A percentile compares a stretch with the other conserved stretches of the same genome.
These are phyloP conservation scores for Botia almorhae DNA, from an alignment of 2,797 vertebrate species.

Conservation along the genomic window DNA sequence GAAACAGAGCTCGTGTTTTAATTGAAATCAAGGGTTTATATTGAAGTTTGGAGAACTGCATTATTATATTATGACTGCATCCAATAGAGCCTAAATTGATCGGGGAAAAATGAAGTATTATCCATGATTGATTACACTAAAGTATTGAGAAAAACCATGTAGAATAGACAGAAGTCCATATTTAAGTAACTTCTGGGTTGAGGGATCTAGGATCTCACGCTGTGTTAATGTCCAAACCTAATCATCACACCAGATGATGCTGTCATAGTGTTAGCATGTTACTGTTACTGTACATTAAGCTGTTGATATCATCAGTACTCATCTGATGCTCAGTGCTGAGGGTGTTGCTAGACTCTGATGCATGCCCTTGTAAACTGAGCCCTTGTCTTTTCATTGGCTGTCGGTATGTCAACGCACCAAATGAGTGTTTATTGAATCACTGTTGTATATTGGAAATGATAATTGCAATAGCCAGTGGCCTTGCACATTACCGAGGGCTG, in stretches of 20 bases:
- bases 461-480: slow-evolving; percentile 80
- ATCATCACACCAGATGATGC: slow-evolving; percentile 31
- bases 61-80: not conserved
- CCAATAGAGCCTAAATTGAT: not conserved
- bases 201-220: not conserved
- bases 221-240: slow-evolving; percentile 34
- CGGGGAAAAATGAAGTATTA: not conserved
- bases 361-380: slow-evolving; percentile 53
- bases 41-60: not conserved
- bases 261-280: slow-evolving; percentile 11
- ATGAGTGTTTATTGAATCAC: slow-evolving; percentile 84
- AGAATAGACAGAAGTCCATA: not conserved
- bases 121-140: not conserved
- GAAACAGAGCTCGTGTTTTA: too few species aligned
- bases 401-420: slow-evolving; percentile 75
- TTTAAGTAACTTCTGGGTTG: not conserved
- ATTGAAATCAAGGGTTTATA: not conserved
- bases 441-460: slow-evolving; percentile 81
- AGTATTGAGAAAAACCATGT: not conserved
- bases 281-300: slow-evolving; percentile 45
- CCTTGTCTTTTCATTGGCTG: slow-evolving; percentile 59
- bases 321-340: slow-evolving; percentile 68
- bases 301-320: slow-evolving; percentile 73
- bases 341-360: slow-evolving; percentile 64
- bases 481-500: slow-evolving; percentile 84